Conservation (phyloP, 2,888 invertebrate genomes). For the Criorhina ranunculi region DNA sequence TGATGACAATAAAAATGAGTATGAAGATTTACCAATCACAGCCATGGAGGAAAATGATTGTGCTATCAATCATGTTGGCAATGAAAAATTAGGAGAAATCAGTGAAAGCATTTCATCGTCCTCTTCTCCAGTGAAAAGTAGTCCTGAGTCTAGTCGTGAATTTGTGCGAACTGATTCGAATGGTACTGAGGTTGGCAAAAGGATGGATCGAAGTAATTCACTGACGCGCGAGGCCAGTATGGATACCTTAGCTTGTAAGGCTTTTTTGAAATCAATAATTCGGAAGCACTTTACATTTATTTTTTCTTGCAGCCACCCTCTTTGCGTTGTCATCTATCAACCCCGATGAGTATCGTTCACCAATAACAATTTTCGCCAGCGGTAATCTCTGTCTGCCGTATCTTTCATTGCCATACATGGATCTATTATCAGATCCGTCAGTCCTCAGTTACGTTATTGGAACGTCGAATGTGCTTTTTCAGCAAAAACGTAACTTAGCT, state of each 20-base stretch:
- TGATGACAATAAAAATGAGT: slow-evolving; percentile 37
- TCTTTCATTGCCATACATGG: slow-evolving; percentile 96
- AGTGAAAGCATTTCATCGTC: slow-evolving; percentile 64
- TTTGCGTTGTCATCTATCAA: slow-evolving; percentile 81
- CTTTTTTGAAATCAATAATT: slow-evolving; percentile 78
- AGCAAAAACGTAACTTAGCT: slow-evolving; percentile 95
- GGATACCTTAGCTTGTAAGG: slow-evolving; percentile 86
- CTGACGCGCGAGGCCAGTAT: slow-evolving; percentile 90
- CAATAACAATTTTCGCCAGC: slow-evolving; percentile 93
- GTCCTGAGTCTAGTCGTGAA: slow-evolving; percentile 79
- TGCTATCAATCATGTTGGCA: slow-evolving; percentile 57
- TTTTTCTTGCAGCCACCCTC: slow-evolving; percentile 80
- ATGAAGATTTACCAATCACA: slow-evolving; percentile 6
- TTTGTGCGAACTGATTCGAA: slow-evolving; percentile 82
- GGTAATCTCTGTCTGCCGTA: slow-evolving; percentile 98
- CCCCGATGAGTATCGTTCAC: slow-evolving; percentile 91
- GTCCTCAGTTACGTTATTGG: slow-evolving; percentile 95
- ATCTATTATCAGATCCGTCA: slow-evolving; percentile 93
- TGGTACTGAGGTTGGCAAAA: slow-evolving; percentile 78
- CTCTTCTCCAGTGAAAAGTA: slow-evolving; percentile 63
- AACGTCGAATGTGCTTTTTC: slow-evolving; percentile 99
- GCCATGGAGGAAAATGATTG: slow-evolving; percentile 57
- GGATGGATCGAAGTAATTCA: slow-evolving; percentile 82
- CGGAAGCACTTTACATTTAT: slow-evolving; percentile 32
- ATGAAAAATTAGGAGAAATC: slow-evolving; percentile 62